Evolutionary conservation across 2,888 invertebrate genomes (phyloP), one percentile per base, ranked within the genome.

Genomic region (Labia minor): DNA sequence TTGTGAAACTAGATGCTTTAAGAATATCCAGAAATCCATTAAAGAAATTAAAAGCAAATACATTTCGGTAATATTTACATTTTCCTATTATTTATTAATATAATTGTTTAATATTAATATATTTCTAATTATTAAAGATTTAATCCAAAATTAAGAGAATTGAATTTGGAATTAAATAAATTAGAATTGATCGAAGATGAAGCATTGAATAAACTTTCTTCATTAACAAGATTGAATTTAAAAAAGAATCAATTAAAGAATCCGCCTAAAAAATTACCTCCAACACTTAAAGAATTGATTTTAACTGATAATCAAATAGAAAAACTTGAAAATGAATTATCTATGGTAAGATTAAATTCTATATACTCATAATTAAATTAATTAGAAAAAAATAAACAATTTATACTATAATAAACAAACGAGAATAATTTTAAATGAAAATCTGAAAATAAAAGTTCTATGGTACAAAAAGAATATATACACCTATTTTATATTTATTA

Each of bases 1-100:
- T 66, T 1, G 6, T 16, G 14, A 37, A 67, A 1, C 33, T 70
- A 2, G 21, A 18, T 1, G 11, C 10, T 1, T 62, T 70, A 16
- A 62, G 61, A 19, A 19, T 70, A 8, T 65, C 67, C 8, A 61
- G 21, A 20, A 70, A 70, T 65, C 61, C 26, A 3, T 18, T 70
- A 10, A 65, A 61, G 62, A 33, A n/a, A 10, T 16, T 69, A 3
- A 21, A 19, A 11, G 19, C 10, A 20, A 26, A 49, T 11, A 65
- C 65, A 16, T 66, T 69, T 18, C 21, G 61, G 20, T 62, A 61
- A 62, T 65, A 62, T 26, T 8, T n/a, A 49, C 26, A 6, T 26
- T 26, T 26, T 26, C 8, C 8, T 26, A 6, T 26, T 26, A 6
- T 26, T 26, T 26, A 26, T 26, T 26, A 6, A 26, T 26, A 6